A percentile compares a stretch with the other conserved stretches of the same genome.
Conservation (phyloP, 2,113 vertebrate species). For the Oplegnathus fasciatus region DNA sequence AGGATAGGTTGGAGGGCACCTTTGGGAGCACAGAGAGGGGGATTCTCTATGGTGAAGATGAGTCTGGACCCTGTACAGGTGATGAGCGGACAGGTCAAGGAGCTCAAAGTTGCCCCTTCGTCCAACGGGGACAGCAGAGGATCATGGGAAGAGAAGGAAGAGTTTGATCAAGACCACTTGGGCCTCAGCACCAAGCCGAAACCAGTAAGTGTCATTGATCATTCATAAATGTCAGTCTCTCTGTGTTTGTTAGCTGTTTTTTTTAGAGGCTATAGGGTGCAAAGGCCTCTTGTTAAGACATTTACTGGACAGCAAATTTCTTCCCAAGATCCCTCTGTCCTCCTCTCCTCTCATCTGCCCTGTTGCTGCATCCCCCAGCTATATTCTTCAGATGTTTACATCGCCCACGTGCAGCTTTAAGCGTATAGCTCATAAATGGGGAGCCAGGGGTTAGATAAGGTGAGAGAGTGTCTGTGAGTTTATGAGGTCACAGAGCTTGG, state of each 20-base stretch:
- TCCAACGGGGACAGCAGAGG: constrained; percentile 82
- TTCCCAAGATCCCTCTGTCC: background rate
- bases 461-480: background rate
- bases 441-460: background rate
- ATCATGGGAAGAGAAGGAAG: constrained; percentile 78
- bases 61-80: constrained; percentile 84
- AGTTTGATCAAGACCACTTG: constrained; percentile 68
- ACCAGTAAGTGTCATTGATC: constrained; percentile 74
- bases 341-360: background rate
- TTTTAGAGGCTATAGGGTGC: background rate
- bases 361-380: background rate
- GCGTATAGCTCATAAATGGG: background rate
- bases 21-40: background rate
- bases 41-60: constrained; percentile 79
- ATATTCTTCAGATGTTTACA: constrained; percentile 42
- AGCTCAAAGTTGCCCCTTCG: constrained; percentile 70
- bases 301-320: background rate
- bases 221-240: background rate
- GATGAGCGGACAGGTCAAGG: constrained; percentile 76
- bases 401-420: constrained; percentile 29
- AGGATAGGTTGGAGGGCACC: background rate
- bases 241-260: background rate
- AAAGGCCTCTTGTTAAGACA: background rate
- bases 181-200: constrained; percentile 74
- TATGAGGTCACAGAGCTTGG: background rate